These are phyloP conservation scores for Zaprionus kolodkinae DNA, from an alignment of 1,140 invertebrate species.

Conservation along the genomic window DNA sequence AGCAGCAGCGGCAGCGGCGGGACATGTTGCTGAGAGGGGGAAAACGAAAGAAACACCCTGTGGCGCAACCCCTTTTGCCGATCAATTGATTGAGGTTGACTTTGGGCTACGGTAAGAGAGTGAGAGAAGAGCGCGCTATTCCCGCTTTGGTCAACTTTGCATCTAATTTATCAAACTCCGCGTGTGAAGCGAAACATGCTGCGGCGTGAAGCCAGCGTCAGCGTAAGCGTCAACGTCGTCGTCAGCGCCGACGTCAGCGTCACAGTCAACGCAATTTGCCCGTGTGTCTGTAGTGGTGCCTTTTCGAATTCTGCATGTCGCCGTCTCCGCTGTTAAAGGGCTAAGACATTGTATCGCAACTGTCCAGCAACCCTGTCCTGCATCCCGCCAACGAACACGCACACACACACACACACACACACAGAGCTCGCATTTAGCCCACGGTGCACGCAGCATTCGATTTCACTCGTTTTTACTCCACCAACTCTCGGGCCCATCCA, in stretches of 20 bases:
- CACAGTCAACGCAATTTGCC: slow-evolving; percentile 3
- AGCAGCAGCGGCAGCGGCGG: too few species aligned
- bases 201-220: background rate
- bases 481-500: slow-evolving; percentile 32
- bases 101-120: background rate
- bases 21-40: slow-evolving; percentile 19
- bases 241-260: background rate
- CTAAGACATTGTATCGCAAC: slow-evolving; percentile 49
- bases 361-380: slow-evolving; percentile 24
- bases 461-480: slow-evolving; percentile 55
- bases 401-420: slow-evolving; percentile 14
- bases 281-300: slow-evolving; percentile 25
- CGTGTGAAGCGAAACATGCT: slow-evolving; percentile 4
- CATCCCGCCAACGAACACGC: slow-evolving; percentile 33
- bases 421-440: slow-evolving; percentile 25
- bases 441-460: slow-evolving; percentile 54
- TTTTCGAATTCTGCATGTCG: slow-evolving; percentile 26
- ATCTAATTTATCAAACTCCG: slow-evolving; percentile 9
- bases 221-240: background rate
- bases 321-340: slow-evolving; percentile 37
- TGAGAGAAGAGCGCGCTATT: background rate
- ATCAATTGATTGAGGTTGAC: slow-evolving; percentile 10
- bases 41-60: background rate
- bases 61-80: background rate
- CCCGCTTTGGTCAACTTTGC: background rate